Base-by-base conservation (phyloP, 2,797 vertebrate genomes). In the Lateolabrax maculatus region DNA sequence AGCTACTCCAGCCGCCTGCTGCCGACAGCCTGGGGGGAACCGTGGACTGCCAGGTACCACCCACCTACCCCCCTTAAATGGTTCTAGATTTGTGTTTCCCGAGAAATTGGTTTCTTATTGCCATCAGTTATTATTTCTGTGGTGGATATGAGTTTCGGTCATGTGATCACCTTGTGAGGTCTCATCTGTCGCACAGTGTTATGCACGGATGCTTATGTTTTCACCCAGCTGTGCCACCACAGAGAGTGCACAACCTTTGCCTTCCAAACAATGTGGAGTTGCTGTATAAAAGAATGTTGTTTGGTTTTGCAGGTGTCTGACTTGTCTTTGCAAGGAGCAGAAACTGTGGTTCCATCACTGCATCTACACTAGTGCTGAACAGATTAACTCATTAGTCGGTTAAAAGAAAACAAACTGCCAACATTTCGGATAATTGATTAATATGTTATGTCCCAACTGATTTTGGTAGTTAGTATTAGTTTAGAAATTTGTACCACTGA, bases 1-100 rank as follows among this genome's bases (percentile, higher is more conserved):
- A 99, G 89, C 96, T 97, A 84, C 96, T 99, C 53, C 96, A 96
- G 93, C 95, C 98, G 0, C 98, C 98, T 0, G 85, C 92, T 0
- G 96, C 96, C 31, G 97, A 97, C 1, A 97, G 83, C 63, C 96
- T 98, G 0, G 98, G 98, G 62, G 97, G 98, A 75, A 97, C 93
- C 10, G 92, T 98, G 37, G 91, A 96, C 73, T 99, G 98, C 39
- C 94, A 98, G 97, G 98, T 98, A 95, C 9, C 3, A 6, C 3
- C 7, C 1, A 8, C 18, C 21, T 1, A 3, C 31, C 31, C 31
- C 3, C 31, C 29, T 23, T 31, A 9, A 2, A 12, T 25, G 31
- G 19, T 25, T 18, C 0, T 1, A 43, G 16, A 39, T 44, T 12
- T 25, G 1, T 25, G n/a, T 69, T 49, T 36, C 19, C 2, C 0